Base-by-base conservation (phyloP, 2,113 vertebrate genomes). In the Ptilorrhoa leucosticta region DNA sequence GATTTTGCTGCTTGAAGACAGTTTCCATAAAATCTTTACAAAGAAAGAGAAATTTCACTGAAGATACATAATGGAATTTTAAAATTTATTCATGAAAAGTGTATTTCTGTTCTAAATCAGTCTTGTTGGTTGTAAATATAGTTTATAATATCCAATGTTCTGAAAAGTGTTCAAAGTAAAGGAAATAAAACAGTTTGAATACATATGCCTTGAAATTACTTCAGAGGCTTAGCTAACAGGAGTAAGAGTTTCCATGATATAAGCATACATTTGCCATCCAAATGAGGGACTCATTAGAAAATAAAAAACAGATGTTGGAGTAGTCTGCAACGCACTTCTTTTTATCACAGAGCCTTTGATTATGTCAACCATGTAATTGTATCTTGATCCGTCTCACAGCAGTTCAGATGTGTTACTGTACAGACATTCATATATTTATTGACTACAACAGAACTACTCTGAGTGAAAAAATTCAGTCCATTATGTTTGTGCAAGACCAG, bases 111-210 rank as follows among this genome's bases (percentile, higher is more conserved):
- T 93, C 63, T 89, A 42, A 86, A 40, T 76, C 23, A 73, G 17
- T 58, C 30, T 60, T 61, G 3, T 18, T 77, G 42, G 40, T 84
- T 83, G 79, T 87, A 94, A 87, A 78, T 83, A 75, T 27, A 63
- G 33, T 54, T 71, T 48, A 65, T n/a, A 7, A 51, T 48, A 14
- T 64, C 26, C 9, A 24, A 4, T 13, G 3, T 75, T 86, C 53
- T 84, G 60, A 92, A 86, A 90, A 83, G 9, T 13, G 10, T 89
- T 94, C 86, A 93, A 93, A 94, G 90, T n/a, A 69, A 88, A 95
- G 69, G 69, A 95, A 96, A 83, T 31, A 89, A 69, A 77, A 13
- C 30, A 33, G 15, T 64, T 94, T 33, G 75, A 81, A 78, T 68
- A 37, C 35, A 87, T 44, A 79, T 72, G 88, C 15, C 70, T 87